Percentiles rank a stretch among this genome's conserved stretches.
phyloP scores from a whole-genome alignment of 2,888 invertebrate species.

The Papilio gigon region DNA sequence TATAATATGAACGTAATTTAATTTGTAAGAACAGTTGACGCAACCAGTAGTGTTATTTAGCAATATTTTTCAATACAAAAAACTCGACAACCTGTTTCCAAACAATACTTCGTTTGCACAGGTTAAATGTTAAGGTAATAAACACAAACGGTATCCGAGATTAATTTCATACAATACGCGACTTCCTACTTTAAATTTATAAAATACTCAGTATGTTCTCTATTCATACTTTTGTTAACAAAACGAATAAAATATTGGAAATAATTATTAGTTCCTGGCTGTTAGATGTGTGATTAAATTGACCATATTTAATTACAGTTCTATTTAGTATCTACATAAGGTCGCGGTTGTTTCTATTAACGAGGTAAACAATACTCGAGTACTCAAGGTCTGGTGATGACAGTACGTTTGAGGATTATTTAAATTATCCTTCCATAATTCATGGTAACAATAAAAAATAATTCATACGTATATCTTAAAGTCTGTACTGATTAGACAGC shows the following conservation, averaged over 20 bases:
- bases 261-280: slow-evolving; percentile 27
- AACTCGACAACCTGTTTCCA: slow-evolving; percentile 35
- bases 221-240: slow-evolving; percentile 26
- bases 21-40: slow-evolving; percentile 22
- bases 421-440: neutral
- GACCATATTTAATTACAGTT: slow-evolving; percentile 19
- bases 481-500: no score
- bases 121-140: slow-evolving; percentile 42
- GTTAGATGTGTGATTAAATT: slow-evolving; percentile 17
- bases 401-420: slow-evolving; percentile 18
- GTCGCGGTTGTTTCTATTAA: slow-evolving; percentile 63
- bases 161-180: slow-evolving; percentile 27
- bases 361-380: slow-evolving; percentile 68
- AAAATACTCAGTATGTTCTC: slow-evolving; percentile 7
- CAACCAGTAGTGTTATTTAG: slow-evolving; percentile 21
- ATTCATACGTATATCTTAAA: no score
- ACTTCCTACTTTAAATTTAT: slow-evolving; percentile 38
- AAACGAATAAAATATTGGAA: slow-evolving; percentile 23
- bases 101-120: slow-evolving; percentile 40
- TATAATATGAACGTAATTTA: neutral
- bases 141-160: slow-evolving; percentile 31
- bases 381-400: slow-evolving; percentile 58
- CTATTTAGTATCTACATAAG: slow-evolving; percentile 46
- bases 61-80: slow-evolving; percentile 25
- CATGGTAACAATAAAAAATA: neutral